phyloP scores from a whole-genome alignment of 2,888 invertebrate species.

The Apoda limacodes region DNA sequence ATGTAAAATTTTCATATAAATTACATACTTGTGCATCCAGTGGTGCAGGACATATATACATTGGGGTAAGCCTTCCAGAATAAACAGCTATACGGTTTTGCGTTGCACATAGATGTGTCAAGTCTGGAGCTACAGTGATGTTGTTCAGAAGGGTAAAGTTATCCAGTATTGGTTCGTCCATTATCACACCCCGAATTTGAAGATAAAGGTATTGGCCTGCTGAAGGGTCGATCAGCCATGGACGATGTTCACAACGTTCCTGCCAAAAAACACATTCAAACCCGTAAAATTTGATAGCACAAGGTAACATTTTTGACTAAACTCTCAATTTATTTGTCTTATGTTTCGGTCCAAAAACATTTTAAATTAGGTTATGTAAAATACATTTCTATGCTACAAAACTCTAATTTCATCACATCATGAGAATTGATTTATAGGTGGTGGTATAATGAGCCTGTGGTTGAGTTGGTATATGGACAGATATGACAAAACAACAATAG shows the following conservation, averaged over 20 bases:
- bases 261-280: too few relatives aligned
- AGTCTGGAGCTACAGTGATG: constrained; percentile 68
- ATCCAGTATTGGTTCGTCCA: constrained; percentile 57
- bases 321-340: too few relatives aligned
- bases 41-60: constrained; percentile 70
- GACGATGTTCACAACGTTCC: constrained; percentile 84
- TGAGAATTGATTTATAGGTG: too few relatives aligned
- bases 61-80: constrained; percentile 73
- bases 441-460: too few relatives aligned
- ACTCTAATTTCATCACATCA: too few relatives aligned
- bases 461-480: too few relatives aligned
- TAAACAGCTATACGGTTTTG: constrained; percentile 84
- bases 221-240: constrained; percentile 84
- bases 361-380: neutral
- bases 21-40: constrained; percentile 39
- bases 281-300: too few relatives aligned
- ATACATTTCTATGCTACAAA: too few relatives aligned
- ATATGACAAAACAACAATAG: too few relatives aligned
- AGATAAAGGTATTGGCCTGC: constrained; percentile 83
- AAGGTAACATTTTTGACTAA: too few relatives aligned
- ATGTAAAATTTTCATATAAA: too few relatives aligned
- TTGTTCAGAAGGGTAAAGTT: constrained; percentile 67
- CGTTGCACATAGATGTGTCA: constrained; percentile 75
- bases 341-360: neutral
- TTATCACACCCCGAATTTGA: constrained; percentile 76